Evolutionary conservation across 2,888 invertebrate genomes (phyloP), one percentile per base, ranked within the genome.

Genomic region (Siphonodentalium dalli): DNA sequence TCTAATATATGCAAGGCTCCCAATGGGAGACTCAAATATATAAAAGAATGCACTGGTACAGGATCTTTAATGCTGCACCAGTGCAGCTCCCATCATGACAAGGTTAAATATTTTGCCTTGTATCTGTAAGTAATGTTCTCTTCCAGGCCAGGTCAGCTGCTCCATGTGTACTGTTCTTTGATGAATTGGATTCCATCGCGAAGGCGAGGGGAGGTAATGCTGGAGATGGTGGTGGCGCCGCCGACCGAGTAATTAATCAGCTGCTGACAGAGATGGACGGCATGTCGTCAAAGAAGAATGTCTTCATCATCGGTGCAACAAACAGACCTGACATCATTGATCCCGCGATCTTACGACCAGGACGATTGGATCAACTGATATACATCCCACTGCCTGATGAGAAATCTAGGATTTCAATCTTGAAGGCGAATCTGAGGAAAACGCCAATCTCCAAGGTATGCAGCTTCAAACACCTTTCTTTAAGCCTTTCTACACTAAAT

Each of bases 191-290:
- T 85, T 98, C 98, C 6, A 99, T 99, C 83, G 99, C 99, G 23
- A 99, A 99, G 85, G 92, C 98, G 2, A 90, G 99, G 83, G 99
- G 99, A 66, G 98, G 97, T 24, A 93, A 90, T 74, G 90, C 92
- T 54, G 97, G 98, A 23, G 98, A 99, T 85, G 98, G 96, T 37
- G 97, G 98, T 68, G 96, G 95, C 56, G 98, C 99, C 34, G 97
- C 98, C 2, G 99, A 99, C 85, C 87, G 99, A 66, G 99, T 99
- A 58, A 99, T 99, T 83, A 99, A 99, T 85, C 99, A 99, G 86
- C 94, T 99, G 77, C 87, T 99, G 52, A 99, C 99, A 1, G 99
- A 99, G 86, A 99, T 99, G 99, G 99, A 99, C 83, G 99, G 99
- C 75, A 99, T 99, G 98, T 95, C 95, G 31, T 92, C 96, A 27